Percentiles rank a stretch among this genome's conserved stretches.
Evolutionary conservation across 1,140 invertebrate genomes (phyloP).

Genomic region (Oncopodura yosiiana): DNA sequence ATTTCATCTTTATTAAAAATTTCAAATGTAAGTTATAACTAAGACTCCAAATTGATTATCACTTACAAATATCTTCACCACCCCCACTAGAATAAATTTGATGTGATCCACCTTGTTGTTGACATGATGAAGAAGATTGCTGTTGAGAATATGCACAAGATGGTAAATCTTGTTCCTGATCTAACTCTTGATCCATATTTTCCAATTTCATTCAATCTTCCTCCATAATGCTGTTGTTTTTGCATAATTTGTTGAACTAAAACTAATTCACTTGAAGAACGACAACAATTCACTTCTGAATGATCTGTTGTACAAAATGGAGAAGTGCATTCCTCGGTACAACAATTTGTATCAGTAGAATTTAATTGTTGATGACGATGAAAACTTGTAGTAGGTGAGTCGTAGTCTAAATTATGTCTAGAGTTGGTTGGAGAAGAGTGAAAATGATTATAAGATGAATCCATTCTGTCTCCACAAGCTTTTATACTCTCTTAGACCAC

Average conservation of each 20-base stretch:
- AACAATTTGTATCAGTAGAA: background rate
- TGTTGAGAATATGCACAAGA: slow-evolving; percentile 26
- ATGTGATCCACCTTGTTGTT: background rate
- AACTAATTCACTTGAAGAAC: background rate
- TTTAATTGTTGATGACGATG: slow-evolving; percentile 6
- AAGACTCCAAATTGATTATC: background rate
- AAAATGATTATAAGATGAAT: slow-evolving; percentile 26
- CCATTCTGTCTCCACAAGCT: slow-evolving; percentile 15
- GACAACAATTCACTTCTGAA: slow-evolving; percentile 2
- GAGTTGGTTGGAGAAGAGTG: slow-evolving; percentile 15
- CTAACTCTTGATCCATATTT: slow-evolving; percentile 16
- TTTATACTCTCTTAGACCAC: slow-evolving; percentile 3
- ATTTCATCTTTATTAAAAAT: background rate
- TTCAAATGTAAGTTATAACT: background rate
- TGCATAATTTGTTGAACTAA: background rate
- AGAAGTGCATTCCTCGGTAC: too few relatives aligned
- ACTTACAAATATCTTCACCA: background rate
- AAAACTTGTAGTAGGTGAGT: background rate
- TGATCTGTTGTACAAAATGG: slow-evolving; percentile 4
- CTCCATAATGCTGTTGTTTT: slow-evolving; percentile 2
- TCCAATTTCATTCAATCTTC: background rate
- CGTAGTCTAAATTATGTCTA: background rate
- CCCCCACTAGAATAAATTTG: background rate
- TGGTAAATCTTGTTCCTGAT: slow-evolving; percentile 25
- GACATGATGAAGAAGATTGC: background rate